phyloP scores from a whole-genome alignment of 2,797 vertebrate species.

The Phoxinus dragarum region DNA sequence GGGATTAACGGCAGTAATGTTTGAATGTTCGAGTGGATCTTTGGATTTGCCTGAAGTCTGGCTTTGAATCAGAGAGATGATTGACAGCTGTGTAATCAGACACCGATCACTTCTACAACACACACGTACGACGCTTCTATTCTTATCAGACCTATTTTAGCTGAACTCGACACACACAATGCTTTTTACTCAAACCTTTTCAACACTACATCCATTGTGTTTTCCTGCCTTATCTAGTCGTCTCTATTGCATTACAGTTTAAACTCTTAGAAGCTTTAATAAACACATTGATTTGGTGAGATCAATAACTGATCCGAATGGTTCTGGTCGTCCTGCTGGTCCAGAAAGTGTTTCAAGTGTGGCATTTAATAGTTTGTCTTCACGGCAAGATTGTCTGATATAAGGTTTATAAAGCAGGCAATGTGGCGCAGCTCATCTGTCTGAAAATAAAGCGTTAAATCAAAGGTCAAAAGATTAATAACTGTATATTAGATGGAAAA shows the following conservation, averaged over 20 bases:
- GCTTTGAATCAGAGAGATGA: conserved; percentile 54
- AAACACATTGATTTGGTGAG: not conserved
- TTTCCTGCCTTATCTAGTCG: not conserved
- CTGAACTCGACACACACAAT: conserved; percentile 46
- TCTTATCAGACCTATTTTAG: conserved; percentile 59
- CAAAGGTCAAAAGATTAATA: conserved; percentile 45
- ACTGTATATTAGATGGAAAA: conserved; percentile 23
- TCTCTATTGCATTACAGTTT: not conserved
- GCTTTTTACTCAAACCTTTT: not conserved
- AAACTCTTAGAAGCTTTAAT: not conserved
- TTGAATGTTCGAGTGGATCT: not conserved
- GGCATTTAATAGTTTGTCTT: not conserved
- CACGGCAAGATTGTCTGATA: not conserved
- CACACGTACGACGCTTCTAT: conserved; percentile 59
- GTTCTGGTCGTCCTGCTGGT: not conserved
- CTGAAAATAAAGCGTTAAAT: conserved; percentile 37
- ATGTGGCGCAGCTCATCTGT: not conserved
- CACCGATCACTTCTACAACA: conserved; percentile 32
- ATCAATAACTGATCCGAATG: not conserved
- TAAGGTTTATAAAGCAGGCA: conserved; percentile 16
- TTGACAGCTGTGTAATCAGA: conserved; percentile 60
- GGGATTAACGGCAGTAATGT: not conserved
- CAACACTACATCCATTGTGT: not conserved
- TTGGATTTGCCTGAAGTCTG: conserved; percentile 54
- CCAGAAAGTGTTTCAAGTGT: not conserved